A percentile compares a stretch with the other conserved stretches of the same genome.
Evolutionary conservation across 1,140 invertebrate genomes (phyloP).

Genomic region (Battus philenor): DNA sequence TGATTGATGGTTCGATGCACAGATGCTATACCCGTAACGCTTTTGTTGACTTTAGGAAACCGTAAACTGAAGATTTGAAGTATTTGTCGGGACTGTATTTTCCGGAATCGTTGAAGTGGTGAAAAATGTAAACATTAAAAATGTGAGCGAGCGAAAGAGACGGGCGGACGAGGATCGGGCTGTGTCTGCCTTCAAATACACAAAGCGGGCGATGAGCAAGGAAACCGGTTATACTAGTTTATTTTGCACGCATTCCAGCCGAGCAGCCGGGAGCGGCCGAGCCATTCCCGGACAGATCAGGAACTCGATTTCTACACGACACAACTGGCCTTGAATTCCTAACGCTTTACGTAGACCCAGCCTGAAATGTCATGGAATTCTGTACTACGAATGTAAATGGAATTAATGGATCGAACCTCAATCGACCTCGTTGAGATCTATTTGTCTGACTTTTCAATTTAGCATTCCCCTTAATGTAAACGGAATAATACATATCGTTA

Average conservation of each 20-base stretch:
- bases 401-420: too few relatives aligned
- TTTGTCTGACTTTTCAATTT: too few relatives aligned
- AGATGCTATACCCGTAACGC: too few relatives aligned
- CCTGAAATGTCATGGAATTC: conserved; percentile 12
- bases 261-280: conserved; percentile 46
- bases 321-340: conserved; percentile 55
- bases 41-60: too few relatives aligned
- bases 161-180: conserved; percentile 37
- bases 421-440: neutral
- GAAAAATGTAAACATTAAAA: conserved; percentile 22
- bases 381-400: conserved; percentile 2
- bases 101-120: too few relatives aligned
- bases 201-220: conserved; percentile 54
- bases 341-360: conserved; percentile 20
- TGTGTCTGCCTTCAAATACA: conserved; percentile 47
- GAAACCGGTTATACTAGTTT: conserved; percentile 67
- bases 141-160: conserved; percentile 36
- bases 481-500: too few relatives aligned
- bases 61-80: too few relatives aligned
- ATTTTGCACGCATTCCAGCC: conserved; percentile 72
- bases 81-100: too few relatives aligned
- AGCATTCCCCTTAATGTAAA: too few relatives aligned
- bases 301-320: conserved; percentile 49
- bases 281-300: conserved; percentile 57
- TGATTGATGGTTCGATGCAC: neutral